Base-by-base conservation (phyloP, 2,113 vertebrate genomes). In the Asarcornis scutulata region DNA sequence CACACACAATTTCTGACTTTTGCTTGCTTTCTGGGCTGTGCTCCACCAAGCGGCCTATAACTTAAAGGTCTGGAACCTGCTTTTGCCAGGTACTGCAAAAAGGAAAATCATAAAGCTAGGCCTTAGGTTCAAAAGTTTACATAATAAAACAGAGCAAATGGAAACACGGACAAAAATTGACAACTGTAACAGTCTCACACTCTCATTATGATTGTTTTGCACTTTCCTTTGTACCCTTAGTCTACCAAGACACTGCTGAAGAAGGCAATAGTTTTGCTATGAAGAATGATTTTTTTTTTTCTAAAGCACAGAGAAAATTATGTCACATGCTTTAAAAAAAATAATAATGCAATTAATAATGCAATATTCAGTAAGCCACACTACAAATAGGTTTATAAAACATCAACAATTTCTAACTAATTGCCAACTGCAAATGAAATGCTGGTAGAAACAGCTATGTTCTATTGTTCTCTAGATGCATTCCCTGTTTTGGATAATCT, bases 381-480 rank as follows among this genome's bases (percentile, higher is more conserved):
- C 48, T 62, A 93, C 83, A 94, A 94, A 95, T 71, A 97, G 83
- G 75, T 91, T 97, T 96, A 79, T 92, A 86, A 97, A 95, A 56
- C 12, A 0, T 12, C 76, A 89, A 90, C 60, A 68, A 91, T 96
- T 97, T 94, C 78, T 75, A 94, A 95, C 95, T 90, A 96, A 97
- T 96, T 95, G 80, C 22, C 29, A 96, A 93, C 86, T 84, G 71
- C 80, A 95, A 94, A 97, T 91, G 63, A 96, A 97, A 97, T 60
- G 71, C 76, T 84, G 42, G 75, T 75, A 90, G 90, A 86, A 97
- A 91, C 83, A 96, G 68, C 92, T 73, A 67, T n/a, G 75, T 63
- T 94, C 95, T 91, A 53, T 97, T 98, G 95, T 97, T 95, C 91
- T 92, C 88, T 79, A 94, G 93, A 91, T 71, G 76, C 34, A 22